These are phyloP conservation scores for Dinothrombium tinctorium DNA, from an alignment of 1,140 invertebrate species.

Conservation along the genomic window DNA sequence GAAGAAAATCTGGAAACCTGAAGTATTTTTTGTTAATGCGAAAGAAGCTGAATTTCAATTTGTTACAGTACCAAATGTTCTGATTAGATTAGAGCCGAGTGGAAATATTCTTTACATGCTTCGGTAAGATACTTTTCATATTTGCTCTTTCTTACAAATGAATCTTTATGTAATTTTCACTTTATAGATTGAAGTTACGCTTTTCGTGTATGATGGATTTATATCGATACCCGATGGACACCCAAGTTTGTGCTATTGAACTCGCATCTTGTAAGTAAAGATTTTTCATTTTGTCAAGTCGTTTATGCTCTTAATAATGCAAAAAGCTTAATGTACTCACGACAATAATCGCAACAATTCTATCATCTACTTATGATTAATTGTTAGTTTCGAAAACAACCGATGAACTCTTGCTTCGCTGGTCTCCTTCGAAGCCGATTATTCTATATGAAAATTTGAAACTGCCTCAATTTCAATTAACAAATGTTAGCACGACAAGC, in stretches of 20 bases:
- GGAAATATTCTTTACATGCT: conserved; percentile 38
- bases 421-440: conserved; percentile 45
- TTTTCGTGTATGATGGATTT: conserved; percentile 39
- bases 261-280: conserved; percentile 29
- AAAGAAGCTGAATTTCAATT: conserved; percentile 38
- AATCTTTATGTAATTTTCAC: conserved; percentile 14
- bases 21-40: conserved; percentile 40
- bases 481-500: conserved; percentile 16
- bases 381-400: conserved; percentile 16
- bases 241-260: conserved; percentile 33
- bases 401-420: conserved; percentile 39
- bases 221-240: conserved; percentile 32
- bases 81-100: conserved; percentile 34
- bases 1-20: conserved; percentile 37
- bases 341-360: background rate
- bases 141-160: too few species aligned
- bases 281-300: background rate
- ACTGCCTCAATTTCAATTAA: conserved; percentile 42
- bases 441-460: conserved; percentile 46
- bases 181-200: conserved; percentile 29
- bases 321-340: background rate
- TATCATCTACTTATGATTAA: background rate
- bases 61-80: conserved; percentile 38
- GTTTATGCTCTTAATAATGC: background rate
- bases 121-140: conserved; percentile 27